Evolutionary conservation across 2,888 invertebrate species (phyloP).

Genomic region (Tortricodes alternella): DNA sequence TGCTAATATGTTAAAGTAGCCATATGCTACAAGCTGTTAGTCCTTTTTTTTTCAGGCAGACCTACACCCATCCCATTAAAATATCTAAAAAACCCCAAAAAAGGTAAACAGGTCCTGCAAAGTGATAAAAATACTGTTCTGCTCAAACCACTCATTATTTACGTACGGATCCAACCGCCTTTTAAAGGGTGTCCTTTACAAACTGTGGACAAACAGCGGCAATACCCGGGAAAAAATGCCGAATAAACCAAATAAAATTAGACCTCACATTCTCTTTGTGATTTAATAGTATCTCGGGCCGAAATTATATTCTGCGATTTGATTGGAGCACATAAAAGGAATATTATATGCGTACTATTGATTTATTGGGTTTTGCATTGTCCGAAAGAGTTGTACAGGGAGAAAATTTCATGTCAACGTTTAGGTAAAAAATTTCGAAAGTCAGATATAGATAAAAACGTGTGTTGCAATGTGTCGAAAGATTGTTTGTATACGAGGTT

Average conservation of each 20-base stretch:
- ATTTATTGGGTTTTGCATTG: constrained; percentile 8
- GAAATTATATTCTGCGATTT: constrained; percentile 18
- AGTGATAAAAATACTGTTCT: neutral
- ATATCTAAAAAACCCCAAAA: constrained; percentile 24
- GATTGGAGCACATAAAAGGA: constrained; percentile 22
- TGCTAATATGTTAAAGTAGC: too few relatives aligned
- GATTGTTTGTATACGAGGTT: too few relatives aligned
- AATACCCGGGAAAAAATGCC: constrained; percentile 32
- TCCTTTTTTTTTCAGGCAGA: too few relatives aligned
- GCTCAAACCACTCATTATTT: constrained; percentile 43
- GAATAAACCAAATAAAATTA: constrained; percentile 40
- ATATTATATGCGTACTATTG: constrained; percentile 11
- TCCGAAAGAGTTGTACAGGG: too few relatives aligned
- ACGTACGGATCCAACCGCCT: constrained; percentile 42
- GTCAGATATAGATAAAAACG: too few relatives aligned
- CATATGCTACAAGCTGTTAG: too few relatives aligned
- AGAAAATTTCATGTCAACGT: too few relatives aligned
- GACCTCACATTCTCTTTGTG: constrained; percentile 19
- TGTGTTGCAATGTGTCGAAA: too few relatives aligned
- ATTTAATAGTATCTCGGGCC: constrained; percentile 17
- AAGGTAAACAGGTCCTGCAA: neutral
- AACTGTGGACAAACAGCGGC: constrained; percentile 10
- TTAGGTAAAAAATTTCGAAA: too few relatives aligned
- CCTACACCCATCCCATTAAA: too few relatives aligned
- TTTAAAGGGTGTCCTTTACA: constrained; percentile 41